Evolutionary conservation across 2,888 invertebrate genomes (phyloP).

Genomic region (Mesodorylaimus sp.): DNA sequence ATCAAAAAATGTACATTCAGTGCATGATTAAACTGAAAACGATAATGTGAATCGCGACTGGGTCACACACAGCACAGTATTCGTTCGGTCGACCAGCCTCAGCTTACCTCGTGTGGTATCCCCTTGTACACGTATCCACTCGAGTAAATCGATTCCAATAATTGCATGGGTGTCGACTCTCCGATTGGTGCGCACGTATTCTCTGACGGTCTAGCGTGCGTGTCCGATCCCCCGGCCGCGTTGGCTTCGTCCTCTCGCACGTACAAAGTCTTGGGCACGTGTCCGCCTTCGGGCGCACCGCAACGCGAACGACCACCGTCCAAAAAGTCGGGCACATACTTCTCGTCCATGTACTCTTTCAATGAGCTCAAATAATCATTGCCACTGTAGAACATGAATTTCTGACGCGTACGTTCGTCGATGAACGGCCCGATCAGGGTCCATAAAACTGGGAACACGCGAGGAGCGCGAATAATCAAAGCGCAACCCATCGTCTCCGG

Average conservation of each 20-base stretch:
- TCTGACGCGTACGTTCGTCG: slow-evolving; percentile 63
- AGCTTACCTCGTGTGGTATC: slow-evolving; percentile 34
- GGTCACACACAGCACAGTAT: too few species aligned
- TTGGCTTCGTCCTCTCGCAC: slow-evolving; percentile 42
- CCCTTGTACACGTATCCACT: slow-evolving; percentile 33
- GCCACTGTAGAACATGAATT: slow-evolving; percentile 54
- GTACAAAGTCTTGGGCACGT: slow-evolving; percentile 69
- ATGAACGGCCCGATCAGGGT: slow-evolving; percentile 84
- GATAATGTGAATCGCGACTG: too few species aligned
- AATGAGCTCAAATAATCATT: slow-evolving; percentile 62
- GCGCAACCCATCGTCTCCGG: slow-evolving; percentile 84
- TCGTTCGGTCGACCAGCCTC: not conserved
- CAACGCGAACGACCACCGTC: slow-evolving; percentile 37
- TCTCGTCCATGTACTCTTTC: slow-evolving; percentile 61
- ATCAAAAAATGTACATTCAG: too few species aligned
- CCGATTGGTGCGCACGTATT: not conserved
- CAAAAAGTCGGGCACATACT: slow-evolving; percentile 72
- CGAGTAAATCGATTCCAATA: slow-evolving; percentile 33
- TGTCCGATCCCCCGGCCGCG: slow-evolving; percentile 14
- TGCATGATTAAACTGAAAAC: too few species aligned
- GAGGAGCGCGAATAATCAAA: slow-evolving; percentile 68
- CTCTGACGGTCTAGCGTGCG: not conserved
- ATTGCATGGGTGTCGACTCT: slow-evolving; percentile 24
- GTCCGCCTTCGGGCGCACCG: slow-evolving; percentile 62
- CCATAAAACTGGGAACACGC: slow-evolving; percentile 87